Evolutionary conservation across 2,113 vertebrate species (phyloP), one percentile per base, ranked within the genome.

Genomic region (Syrrhaptes paradoxus): DNA sequence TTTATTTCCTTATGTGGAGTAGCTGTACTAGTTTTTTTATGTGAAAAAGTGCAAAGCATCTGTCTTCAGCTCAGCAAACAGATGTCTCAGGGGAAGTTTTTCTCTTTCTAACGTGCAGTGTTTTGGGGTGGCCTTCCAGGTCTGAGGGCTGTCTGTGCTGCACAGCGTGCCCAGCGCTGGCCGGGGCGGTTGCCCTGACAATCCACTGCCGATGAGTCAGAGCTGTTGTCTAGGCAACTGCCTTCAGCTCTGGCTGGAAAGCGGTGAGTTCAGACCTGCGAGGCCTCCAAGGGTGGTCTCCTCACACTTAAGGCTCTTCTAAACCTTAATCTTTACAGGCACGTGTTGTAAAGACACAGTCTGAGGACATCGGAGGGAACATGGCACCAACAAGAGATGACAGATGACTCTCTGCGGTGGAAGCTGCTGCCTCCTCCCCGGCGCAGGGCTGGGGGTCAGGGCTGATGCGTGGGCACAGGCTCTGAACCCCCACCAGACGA

Each of bases 171-270:
- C 77, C 84, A 89, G 91, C 73, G 86, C 54, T 52, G 87, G 63
- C 67, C 85, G 48, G 89, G 61, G 68, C 45, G 19, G 89, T 77
- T 92, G 91, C 90, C 86, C 87, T 89, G 72, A 87, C 71, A 49
- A 95, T 96, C 91, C 54, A 5, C 61, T 62, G 91, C 86, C 62
- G 87, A 74, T 94, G 95, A 91, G 58, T 91, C 93, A 91, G 38
- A 49, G 65, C 45, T 58, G 95, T 96, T 96, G 95, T 89, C 95
- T 89, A 80, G 95, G 95, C 93, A 97, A 97, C 96, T 59, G 66
- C 62, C 48, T 93, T 45, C 57, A 25, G 79, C 74, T 83, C 51
- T 29, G 31, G 9, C 48, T 79, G 89, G 90, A 83, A 93, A 89
- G 54, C 1, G 17, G 62, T 4, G 61, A 91, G 91, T 88, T 85